Conservation (phyloP, 2,113 vertebrate genomes). For the Rattus rattus region DNA sequence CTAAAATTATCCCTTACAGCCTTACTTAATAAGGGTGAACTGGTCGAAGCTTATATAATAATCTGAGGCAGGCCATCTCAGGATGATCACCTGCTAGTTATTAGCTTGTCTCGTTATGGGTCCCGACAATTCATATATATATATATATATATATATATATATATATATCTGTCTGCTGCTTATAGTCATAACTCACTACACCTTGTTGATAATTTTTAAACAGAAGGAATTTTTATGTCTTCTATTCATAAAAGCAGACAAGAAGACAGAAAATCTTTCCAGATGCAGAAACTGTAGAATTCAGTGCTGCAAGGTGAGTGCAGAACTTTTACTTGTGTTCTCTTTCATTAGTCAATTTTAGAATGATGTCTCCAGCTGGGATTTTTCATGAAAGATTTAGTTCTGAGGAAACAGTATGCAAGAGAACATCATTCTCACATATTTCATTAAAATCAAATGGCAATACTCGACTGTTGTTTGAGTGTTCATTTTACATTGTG, state of each 20-base stretch:
- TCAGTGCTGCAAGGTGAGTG: not conserved
- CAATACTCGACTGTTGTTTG: not conserved
- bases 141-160: no score
- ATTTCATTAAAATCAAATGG: not conserved
- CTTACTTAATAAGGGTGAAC: no score
- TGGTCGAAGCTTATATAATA: no score
- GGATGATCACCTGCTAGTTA: no score
- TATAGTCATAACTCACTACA: not conserved
- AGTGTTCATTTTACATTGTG: not conserved
- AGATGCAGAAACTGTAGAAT: not conserved
- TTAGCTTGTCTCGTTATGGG: no score
- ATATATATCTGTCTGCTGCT: no score
- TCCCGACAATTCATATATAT: no score
- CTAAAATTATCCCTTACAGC: no score
- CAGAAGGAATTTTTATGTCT: not conserved
- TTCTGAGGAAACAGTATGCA: not conserved
- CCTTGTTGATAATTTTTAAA: not conserved
- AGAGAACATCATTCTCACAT: not conserved
- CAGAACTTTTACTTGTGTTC: not conserved
- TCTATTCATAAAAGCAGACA: not conserved
- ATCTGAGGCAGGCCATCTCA: no score
- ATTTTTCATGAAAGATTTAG: not conserved
- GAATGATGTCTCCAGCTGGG: not conserved
- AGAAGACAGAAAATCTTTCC: not conserved
- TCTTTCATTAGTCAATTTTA: not conserved